phyloP scores from a whole-genome alignment of 2,797 vertebrate species.

The Diglossa cyanea region DNA sequence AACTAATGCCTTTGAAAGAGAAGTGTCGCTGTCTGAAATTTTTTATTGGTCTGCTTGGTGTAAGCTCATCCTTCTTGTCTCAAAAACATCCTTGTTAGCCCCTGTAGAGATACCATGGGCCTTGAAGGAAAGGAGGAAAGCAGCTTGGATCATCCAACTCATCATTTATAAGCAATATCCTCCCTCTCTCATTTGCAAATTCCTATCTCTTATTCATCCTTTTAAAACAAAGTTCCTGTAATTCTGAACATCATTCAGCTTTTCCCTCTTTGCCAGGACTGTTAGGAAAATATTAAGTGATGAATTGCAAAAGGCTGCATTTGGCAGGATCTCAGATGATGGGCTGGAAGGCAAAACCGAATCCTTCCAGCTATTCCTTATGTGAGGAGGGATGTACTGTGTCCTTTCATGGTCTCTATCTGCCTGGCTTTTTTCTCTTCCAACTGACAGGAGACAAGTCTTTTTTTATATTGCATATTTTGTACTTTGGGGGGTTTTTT shows the following conservation, averaged over 20 bases:
- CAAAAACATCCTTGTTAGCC: neutral
- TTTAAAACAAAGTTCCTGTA: slow-evolving; percentile 33
- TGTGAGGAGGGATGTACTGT: neutral
- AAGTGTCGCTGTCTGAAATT: neutral
- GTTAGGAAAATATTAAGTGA: neutral
- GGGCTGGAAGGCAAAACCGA: neutral
- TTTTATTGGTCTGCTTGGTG: neutral
- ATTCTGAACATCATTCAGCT: slow-evolving; percentile 7
- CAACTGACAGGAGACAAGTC: neutral
- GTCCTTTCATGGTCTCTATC: neutral
- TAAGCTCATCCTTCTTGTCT: neutral
- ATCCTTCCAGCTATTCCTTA: neutral
- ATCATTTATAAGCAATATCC: slow-evolving; percentile 19
- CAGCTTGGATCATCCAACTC: neutral
- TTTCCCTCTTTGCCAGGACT: neutral
- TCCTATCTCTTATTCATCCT: slow-evolving; percentile 14
- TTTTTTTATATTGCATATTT: neutral
- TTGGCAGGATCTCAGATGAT: neutral
- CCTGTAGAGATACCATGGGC: neutral
- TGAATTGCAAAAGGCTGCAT: neutral
- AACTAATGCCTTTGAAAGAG: neutral
- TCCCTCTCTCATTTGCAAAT: neutral
- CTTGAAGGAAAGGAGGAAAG: neutral
- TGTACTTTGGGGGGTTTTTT: neutral
- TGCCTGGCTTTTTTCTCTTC: neutral